A percentile compares a stretch with the other conserved stretches of the same genome.
Conservation (phyloP, 2,113 vertebrate species). For the Clinocottus analis region DNA sequence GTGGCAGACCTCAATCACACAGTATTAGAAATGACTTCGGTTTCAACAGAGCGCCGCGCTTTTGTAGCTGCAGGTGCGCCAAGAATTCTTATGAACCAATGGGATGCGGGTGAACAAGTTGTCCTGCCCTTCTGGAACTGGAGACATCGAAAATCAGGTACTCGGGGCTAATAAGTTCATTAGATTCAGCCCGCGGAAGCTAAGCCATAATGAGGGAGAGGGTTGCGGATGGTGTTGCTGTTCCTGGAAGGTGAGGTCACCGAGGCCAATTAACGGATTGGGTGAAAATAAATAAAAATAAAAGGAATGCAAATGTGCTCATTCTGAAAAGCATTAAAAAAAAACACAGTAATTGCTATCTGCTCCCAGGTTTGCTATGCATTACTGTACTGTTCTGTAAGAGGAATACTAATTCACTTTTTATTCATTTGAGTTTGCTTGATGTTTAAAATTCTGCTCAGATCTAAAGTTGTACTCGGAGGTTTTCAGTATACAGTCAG, state of each 20-base stretch:
- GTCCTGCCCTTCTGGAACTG: constrained; percentile 7
- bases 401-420: constrained; percentile 9
- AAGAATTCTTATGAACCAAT: constrained; percentile 15
- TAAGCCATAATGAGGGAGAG: constrained; percentile 33
- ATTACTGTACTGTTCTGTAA: neutral
- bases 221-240: constrained; percentile 38
- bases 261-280: constrained; percentile 1
- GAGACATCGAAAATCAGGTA: constrained; percentile 32
- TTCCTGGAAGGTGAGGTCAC: constrained; percentile 42
- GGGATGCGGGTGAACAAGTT: constrained; percentile 27
- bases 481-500: constrained; percentile 44
- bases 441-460: constrained; percentile 57
- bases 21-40: constrained; percentile 63
- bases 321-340: neutral
- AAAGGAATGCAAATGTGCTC: constrained; percentile 7
- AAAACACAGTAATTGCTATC: neutral
- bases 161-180: constrained; percentile 28
- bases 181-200: constrained; percentile 28
- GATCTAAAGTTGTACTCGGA: constrained; percentile 37
- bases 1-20: constrained; percentile 75
- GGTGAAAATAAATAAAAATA: neutral
- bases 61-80: constrained; percentile 54
- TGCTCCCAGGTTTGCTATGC: neutral
- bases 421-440: constrained; percentile 29
- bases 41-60: constrained; percentile 42